phyloP scores from a whole-genome alignment of 1,140 invertebrate species.

The Eupristina koningsbergeri region DNA sequence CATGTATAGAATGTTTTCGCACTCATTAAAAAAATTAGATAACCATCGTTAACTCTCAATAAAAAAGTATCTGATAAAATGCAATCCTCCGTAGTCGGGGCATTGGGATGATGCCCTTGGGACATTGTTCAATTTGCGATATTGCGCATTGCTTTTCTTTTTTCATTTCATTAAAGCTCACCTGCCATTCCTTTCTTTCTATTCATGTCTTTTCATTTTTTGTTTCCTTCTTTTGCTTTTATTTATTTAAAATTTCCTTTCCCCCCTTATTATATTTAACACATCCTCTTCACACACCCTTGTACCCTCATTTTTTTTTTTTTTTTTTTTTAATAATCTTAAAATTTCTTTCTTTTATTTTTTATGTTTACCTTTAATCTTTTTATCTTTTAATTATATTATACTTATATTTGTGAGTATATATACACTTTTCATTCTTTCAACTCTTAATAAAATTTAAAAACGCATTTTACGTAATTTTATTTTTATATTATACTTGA shows the following conservation, averaged over 20 bases:
- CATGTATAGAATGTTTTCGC: not conserved
- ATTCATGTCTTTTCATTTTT: constrained; percentile 12
- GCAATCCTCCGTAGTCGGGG: not conserved
- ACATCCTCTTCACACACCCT: not conserved
- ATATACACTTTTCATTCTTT: constrained; percentile 25
- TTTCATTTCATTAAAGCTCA: not conserved
- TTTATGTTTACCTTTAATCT: not conserved
- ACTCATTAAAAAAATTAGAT: constrained; percentile 4
- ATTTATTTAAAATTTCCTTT: constrained; percentile 18
- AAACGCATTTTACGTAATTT: constrained; percentile 53
- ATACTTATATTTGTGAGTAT: not conserved
- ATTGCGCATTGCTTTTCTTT: constrained; percentile 20
- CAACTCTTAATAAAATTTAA: not conserved
- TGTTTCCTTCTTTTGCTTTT: not conserved
- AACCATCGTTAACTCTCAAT: constrained; percentile 41
- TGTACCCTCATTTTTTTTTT: constrained; percentile 27
- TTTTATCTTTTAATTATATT: too few relatives aligned
- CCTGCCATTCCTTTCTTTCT: constrained; percentile 33
- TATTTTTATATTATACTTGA: constrained; percentile 40
- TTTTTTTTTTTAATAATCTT: constrained; percentile 32
- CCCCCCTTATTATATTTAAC: constrained; percentile 10
- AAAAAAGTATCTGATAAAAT: constrained; percentile 44
- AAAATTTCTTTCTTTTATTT: constrained; percentile 41
- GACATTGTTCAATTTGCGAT: constrained; percentile 60
- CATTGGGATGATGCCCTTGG: constrained; percentile 50